Percentiles rank a stretch among this genome's conserved stretches.
phyloP scores from a whole-genome alignment of 2,797 vertebrate species.

The Pelochelys cantorii region DNA sequence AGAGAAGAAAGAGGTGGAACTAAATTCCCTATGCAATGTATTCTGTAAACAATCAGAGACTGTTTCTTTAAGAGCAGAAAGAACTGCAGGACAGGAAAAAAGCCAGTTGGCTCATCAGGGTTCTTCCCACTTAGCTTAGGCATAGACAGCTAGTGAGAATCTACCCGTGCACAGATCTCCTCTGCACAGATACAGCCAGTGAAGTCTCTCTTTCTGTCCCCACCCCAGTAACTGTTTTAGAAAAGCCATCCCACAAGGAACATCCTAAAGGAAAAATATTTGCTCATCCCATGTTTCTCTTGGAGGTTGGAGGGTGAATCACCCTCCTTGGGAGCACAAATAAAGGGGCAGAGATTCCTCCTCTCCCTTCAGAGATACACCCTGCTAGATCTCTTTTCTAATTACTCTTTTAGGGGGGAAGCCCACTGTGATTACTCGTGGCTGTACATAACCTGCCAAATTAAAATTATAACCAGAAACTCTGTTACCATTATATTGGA shows the following conservation, averaged over 20 bases:
- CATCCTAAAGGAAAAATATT: background rate
- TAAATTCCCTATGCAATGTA: background rate
- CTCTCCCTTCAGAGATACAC: background rate
- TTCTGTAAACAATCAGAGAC: slow-evolving; percentile 9
- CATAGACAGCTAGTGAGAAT: background rate
- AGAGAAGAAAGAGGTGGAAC: background rate
- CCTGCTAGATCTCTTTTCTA: background rate
- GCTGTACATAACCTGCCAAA: background rate
- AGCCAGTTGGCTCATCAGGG: slow-evolving; percentile 16
- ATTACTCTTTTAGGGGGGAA: background rate
- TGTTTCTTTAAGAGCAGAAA: background rate
- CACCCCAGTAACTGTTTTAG: background rate
- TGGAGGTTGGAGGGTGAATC: background rate
- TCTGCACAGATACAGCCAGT: background rate
- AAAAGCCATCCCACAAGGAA: background rate
- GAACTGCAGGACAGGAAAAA: background rate
- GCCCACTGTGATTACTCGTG: background rate
- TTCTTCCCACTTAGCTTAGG: background rate
- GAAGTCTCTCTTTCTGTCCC: background rate
- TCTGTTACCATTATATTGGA: background rate
- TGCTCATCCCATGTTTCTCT: background rate
- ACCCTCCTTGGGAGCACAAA: fast-evolving
- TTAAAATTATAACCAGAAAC: background rate
- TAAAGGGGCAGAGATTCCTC: background rate
- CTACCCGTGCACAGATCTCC: background rate